Evolutionary conservation across 2,113 vertebrate species (phyloP).

Genomic region (Apodemus speciosus): DNA sequence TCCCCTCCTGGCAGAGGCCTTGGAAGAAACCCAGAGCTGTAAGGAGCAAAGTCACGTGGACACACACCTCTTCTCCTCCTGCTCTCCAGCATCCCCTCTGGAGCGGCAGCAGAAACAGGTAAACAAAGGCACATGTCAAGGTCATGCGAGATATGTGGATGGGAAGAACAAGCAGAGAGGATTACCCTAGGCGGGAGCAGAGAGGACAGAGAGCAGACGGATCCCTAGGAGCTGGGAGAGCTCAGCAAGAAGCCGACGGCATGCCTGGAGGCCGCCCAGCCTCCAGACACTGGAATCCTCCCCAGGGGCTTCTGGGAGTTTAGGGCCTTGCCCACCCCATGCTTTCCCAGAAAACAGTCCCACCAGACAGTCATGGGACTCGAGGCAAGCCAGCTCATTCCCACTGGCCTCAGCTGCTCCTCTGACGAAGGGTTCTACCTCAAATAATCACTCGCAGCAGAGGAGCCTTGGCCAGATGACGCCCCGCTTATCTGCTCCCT

Average conservation of each 20-base stretch:
- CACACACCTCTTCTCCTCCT: conserved; percentile 95
- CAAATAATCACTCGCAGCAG: neutral
- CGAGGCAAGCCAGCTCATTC: neutral
- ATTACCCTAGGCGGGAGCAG: conserved; percentile 72
- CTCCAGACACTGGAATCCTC: neutral
- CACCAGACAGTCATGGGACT: neutral
- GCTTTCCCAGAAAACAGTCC: neutral
- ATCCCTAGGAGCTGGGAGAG: neutral
- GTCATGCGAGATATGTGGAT: conserved; percentile 86
- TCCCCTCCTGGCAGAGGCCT: neutral
- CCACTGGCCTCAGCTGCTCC: neutral
- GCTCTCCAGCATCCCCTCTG: conserved; percentile 94
- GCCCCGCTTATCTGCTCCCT: neutral
- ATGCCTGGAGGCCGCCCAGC: accelerated
- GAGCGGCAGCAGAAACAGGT: conserved; percentile 93
- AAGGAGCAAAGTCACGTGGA: conserved; percentile 74
- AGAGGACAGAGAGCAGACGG: neutral
- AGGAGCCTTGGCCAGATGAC: neutral
- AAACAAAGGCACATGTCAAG: conserved; percentile 90
- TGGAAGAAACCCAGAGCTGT: neutral
- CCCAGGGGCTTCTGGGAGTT: neutral
- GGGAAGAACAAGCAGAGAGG: conserved; percentile 78
- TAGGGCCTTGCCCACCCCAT: neutral
- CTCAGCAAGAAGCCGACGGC: neutral
- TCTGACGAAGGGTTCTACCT: neutral